phyloP scores from a whole-genome alignment of 2,888 invertebrate species.

The Spodoptera exigua region DNA sequence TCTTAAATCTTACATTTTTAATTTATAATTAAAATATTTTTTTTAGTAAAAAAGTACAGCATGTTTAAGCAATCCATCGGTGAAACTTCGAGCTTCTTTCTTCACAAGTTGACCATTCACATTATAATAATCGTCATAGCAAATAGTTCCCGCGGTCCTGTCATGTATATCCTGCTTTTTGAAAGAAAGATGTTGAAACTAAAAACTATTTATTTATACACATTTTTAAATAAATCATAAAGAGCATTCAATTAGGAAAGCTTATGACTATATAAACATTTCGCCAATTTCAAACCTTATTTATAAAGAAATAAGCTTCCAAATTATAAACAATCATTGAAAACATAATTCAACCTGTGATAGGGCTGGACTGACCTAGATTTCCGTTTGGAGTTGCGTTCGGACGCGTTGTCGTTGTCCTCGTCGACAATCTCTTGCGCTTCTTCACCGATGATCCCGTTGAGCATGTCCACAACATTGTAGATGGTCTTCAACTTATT shows the following conservation, averaged over 20 bases:
- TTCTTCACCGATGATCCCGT: constrained; percentile 94
- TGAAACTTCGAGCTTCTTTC: constrained; percentile 33
- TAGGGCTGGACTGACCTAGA: constrained; percentile 76
- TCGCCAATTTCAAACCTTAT: neutral
- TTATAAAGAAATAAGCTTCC: constrained; percentile 41
- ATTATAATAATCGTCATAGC: constrained; percentile 45
- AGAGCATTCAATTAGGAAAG: constrained; percentile 23
- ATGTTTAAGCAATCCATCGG: constrained; percentile 30
- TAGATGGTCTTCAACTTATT: constrained; percentile 94
- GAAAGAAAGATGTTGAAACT: constrained; percentile 48
- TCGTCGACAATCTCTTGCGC: constrained; percentile 67
- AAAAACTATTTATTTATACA: constrained; percentile 43
- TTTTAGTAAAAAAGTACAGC: no score
- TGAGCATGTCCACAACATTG: constrained; percentile 96
- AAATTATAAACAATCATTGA: constrained; percentile 19
- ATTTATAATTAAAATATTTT: no score
- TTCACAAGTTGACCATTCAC: constrained; percentile 47
- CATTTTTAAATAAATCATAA: constrained; percentile 29
- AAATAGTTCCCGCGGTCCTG: constrained; percentile 55
- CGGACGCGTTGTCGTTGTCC: constrained; percentile 67
- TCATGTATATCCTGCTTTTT: constrained; percentile 66
- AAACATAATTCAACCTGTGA: constrained; percentile 22
- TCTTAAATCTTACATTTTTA: constrained; percentile 3
- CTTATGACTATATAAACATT: constrained; percentile 28
- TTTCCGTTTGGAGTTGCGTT: constrained; percentile 75